These are phyloP conservation scores for Tupaia chinensis DNA, from an alignment of 2,113 vertebrate species.

Conservation along the genomic window DNA sequence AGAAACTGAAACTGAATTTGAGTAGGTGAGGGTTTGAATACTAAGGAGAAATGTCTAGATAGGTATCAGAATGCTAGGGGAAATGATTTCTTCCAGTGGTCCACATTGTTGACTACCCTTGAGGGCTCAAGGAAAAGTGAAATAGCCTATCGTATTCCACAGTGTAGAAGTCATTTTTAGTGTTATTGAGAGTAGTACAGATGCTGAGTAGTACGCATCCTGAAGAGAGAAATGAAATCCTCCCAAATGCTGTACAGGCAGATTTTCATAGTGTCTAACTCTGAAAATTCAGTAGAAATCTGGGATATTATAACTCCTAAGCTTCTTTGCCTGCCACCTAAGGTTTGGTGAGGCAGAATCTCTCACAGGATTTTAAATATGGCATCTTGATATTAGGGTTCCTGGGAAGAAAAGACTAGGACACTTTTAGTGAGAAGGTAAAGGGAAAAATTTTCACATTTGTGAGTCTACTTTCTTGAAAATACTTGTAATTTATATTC, in stretches of 20 bases:
- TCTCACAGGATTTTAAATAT: neutral
- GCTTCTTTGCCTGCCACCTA: neutral
- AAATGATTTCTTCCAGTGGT: neutral
- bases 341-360: neutral
- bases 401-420: neutral
- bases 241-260: neutral
- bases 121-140: neutral
- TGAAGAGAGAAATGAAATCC: neutral
- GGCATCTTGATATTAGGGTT: neutral
- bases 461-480: neutral
- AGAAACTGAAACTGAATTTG: neutral
- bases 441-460: neutral
- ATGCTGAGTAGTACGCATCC: neutral
- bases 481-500: neutral
- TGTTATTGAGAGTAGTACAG: neutral
- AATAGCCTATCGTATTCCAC: neutral
- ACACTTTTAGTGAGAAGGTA: neutral
- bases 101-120: neutral
- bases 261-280: neutral
- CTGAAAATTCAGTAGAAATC: neutral
- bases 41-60: neutral
- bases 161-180: neutral
- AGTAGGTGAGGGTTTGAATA: neutral
- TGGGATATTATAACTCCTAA: neutral
- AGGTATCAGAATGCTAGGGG: neutral